phyloP scores from a whole-genome alignment of 2,888 invertebrate species.

The Diplazon laetatorius region DNA sequence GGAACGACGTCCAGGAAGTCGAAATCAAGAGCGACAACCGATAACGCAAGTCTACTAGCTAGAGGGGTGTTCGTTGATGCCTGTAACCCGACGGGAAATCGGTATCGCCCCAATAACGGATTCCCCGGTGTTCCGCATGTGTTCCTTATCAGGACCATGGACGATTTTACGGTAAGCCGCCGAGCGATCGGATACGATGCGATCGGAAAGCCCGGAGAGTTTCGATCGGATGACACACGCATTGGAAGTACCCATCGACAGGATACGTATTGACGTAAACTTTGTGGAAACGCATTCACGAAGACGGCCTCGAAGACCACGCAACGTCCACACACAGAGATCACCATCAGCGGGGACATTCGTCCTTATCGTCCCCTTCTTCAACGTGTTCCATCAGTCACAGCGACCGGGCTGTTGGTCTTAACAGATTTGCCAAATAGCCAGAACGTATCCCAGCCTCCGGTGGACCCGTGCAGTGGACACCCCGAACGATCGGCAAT shows the following conservation, averaged over 20 bases:
- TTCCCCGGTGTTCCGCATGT: conserved; percentile 29
- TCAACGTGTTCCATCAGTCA: conserved; percentile 62
- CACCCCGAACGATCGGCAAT: conserved; percentile 72
- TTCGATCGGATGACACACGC: conserved; percentile 50
- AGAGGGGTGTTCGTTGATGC: conserved; percentile 13
- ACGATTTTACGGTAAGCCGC: conserved; percentile 24
- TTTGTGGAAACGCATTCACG: conserved; percentile 45
- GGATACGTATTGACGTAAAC: conserved; percentile 7
- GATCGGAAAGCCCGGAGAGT: conserved; percentile 46
- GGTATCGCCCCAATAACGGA: conserved; percentile 49
- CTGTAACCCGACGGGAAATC: conserved; percentile 45
- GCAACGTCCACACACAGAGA: conserved; percentile 36
- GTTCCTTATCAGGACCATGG: conserved; percentile 1
- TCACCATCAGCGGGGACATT: conserved; percentile 42
- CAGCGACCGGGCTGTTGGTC: conserved; percentile 55
- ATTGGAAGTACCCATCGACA: conserved; percentile 12
- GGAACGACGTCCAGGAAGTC: conserved; percentile 38
- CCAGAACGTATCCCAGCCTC: too few relatives aligned
- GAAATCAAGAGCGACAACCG: conserved; percentile 56
- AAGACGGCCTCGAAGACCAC: conserved; percentile 29
- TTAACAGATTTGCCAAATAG: conserved; percentile 64
- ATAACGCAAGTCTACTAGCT: conserved; percentile 51
- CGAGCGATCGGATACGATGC: conserved; percentile 51
- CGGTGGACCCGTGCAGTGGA: too few relatives aligned
- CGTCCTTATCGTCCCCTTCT: conserved; percentile 60